Base-by-base conservation (phyloP, 2,888 invertebrate genomes). In the Fissipunctia ypsillon region DNA sequence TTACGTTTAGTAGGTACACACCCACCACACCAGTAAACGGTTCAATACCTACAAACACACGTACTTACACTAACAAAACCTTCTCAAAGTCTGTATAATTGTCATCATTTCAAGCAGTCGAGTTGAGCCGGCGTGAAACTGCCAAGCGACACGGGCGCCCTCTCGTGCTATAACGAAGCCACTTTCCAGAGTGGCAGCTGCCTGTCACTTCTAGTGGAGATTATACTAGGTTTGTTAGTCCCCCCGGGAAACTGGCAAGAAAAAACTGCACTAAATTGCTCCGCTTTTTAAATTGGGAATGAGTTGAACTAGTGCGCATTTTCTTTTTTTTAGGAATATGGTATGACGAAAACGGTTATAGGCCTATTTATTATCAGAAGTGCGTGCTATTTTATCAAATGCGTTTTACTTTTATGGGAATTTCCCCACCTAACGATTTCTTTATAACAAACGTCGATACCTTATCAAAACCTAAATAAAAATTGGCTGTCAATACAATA, bases 101-200 rank as follows among this genome's bases (percentile, higher is more conserved):
- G 90, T 90, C 87, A 80, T 80, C 78, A 78, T 81, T 86, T 86
- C 71, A 84, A 88, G 84, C 72, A 73, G 68, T 73, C 12, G 50
- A 75, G 80, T 71, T 73, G 87, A 81, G 86, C 84, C 61, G 75
- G 78, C 78, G 82, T 75, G 83, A 81, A 83, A 83, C 87, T 74
- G 83, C 73, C 76, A 66, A 57, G 80, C 65, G 78, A 78, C 80
- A 81, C 83, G 82, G 79, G 86, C 87, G 88, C 87, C 88, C 89
- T 86, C 91, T 89, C 88, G 73, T 69, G 76, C 54, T 63, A 84
- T 94, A 95, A 95, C 94, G 93, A 95, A 95, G 93, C 92, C 91
- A 95, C 93, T 95, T 81, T 61, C 50, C 22, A 72, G 90, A 95
- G 81, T 89, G 94, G 90, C 95, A 94, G 82, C 93, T 94, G 95